A percentile compares a stretch with the other conserved stretches of the same genome.
These are phyloP conservation scores for Eupithecia abbreviata DNA, from an alignment of 2,888 invertebrate species.

Conservation along the genomic window DNA sequence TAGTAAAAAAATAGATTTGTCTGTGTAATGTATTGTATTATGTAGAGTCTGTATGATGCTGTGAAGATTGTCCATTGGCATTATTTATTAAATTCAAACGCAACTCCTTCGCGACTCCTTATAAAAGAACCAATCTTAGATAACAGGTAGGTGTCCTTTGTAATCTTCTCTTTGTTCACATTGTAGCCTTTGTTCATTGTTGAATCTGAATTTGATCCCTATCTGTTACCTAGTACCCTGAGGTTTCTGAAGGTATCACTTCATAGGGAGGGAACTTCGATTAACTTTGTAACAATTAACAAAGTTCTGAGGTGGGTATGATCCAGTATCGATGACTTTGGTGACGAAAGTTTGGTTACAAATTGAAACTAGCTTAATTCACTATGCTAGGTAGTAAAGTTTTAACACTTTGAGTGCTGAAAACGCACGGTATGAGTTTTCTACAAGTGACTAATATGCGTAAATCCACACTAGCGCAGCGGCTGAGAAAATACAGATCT, in stretches of 20 bases:
- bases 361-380: background rate
- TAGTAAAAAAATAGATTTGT: too few relatives aligned
- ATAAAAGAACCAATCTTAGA: background rate
- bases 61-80: too few relatives aligned
- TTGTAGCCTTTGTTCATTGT: background rate
- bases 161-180: background rate
- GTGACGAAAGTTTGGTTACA: background rate
- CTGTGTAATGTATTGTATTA: too few relatives aligned
- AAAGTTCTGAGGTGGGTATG: background rate
- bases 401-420: too few relatives aligned
- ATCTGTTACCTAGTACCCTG: background rate
- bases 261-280: background rate
- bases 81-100: too few relatives aligned
- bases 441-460: too few relatives aligned
- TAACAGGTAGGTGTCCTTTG: background rate
- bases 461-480: too few relatives aligned
- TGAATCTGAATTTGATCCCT: background rate
- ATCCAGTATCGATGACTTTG: background rate
- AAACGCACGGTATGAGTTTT: too few relatives aligned
- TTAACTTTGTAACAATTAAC: conserved; percentile 9
- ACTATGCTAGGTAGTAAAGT: background rate
- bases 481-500: too few relatives aligned
- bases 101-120: background rate
- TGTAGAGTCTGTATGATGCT: too few relatives aligned
- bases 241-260: background rate